These are phyloP conservation scores for Corythornis cristatus DNA, from an alignment of 2,113 vertebrate species.

Conservation along the genomic window DNA sequence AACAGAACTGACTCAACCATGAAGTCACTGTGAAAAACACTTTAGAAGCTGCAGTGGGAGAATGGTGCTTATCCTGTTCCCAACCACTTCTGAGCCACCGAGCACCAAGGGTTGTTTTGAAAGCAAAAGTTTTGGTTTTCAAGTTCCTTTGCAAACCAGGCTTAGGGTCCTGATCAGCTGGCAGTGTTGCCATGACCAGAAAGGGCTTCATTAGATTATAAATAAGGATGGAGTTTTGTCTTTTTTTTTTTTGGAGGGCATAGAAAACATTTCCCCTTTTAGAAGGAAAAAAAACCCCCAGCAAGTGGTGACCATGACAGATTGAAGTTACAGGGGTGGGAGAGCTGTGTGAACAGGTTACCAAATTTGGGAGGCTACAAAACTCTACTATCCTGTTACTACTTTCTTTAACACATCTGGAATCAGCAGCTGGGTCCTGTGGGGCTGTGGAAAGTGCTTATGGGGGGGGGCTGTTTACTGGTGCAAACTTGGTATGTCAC, in stretches of 20 bases:
- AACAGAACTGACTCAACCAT: background rate
- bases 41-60: background rate
- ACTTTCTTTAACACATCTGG: background rate
- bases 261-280: background rate
- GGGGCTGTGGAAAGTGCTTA: fast-evolving
- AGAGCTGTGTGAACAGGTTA: background rate
- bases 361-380: background rate
- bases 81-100: background rate
- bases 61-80: background rate
- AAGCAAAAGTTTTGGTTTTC: background rate
- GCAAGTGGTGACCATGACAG: background rate
- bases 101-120: background rate
- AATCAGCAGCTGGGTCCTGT: background rate
- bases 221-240: background rate
- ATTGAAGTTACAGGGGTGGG: background rate
- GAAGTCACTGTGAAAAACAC: background rate
- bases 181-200: background rate
- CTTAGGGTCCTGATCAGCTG: no score
- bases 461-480: no score
- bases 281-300: background rate
- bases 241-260: background rate
- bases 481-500: background rate
- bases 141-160: background rate
- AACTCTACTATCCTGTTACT: background rate
- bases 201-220: background rate